Percentiles rank a stretch among this genome's conserved stretches.
phyloP scores from a whole-genome alignment of 37 sponge, comb jelly and placozoan species.

The Eunapius fragilis region DNA sequence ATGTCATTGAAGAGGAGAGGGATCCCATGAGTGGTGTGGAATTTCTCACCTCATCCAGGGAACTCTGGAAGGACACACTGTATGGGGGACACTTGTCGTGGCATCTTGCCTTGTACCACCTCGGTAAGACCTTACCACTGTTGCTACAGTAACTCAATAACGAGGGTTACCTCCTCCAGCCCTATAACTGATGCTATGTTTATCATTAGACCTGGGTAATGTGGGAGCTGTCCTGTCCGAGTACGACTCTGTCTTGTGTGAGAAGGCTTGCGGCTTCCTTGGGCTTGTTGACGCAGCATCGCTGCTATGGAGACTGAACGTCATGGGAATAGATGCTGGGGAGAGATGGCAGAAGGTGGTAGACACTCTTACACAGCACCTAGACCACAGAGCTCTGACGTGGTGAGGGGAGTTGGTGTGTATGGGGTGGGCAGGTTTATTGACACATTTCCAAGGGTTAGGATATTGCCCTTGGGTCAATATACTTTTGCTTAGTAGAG shows the following conservation, averaged over 20 bases:
- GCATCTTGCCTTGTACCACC: conserved; percentile 75
- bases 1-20: conserved; percentile 74
- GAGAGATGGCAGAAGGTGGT: conserved; percentile 3
- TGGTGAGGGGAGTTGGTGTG: not conserved
- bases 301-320: conserved; percentile 70
- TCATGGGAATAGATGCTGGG: not conserved
- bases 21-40: conserved; percentile 63
- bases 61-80: conserved; percentile 56
- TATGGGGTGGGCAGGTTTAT: not conserved
- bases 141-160: not conserved
- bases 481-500: no score
- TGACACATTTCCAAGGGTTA: no score
- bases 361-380: not conserved
- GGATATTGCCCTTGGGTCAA: no score
- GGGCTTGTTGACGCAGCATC: conserved; percentile 74
- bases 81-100: conserved; percentile 71
- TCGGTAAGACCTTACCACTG: conserved; percentile 54
- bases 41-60: conserved; percentile 52
- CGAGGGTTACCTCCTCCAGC: no score
- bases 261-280: conserved; percentile 31
- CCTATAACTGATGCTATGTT: no score
- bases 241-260: conserved; percentile 52
- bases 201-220: conserved; percentile 42
- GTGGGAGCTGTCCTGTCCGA: conserved; percentile 31
- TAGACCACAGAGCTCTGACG: not conserved